phyloP scores from a whole-genome alignment of 2,113 vertebrate species.

The Emydocephalus ijimae region DNA sequence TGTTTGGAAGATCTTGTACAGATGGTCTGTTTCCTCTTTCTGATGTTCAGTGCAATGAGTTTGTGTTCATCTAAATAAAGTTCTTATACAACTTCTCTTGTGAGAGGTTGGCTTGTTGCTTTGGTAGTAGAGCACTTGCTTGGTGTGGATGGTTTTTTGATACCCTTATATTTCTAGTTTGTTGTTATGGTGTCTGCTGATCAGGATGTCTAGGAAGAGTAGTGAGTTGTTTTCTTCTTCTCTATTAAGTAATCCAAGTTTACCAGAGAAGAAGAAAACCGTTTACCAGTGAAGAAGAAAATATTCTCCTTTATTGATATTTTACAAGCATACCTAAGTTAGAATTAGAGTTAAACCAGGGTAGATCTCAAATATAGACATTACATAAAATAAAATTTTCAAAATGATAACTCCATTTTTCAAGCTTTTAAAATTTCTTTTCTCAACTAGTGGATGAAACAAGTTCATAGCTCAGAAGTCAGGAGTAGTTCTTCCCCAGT shows the following conservation, averaged over 20 bases:
- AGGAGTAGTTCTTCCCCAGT: not conserved
- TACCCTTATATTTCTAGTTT: not conserved
- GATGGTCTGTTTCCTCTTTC: not conserved
- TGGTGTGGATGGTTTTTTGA: not conserved
- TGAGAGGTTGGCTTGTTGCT: too few relatives aligned
- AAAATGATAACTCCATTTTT: not conserved
- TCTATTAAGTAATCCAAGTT: not conserved
- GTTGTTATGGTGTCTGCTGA: not conserved
- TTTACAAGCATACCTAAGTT: not conserved
- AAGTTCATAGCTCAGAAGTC: not conserved
- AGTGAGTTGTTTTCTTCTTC: not conserved
- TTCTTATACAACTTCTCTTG: not conserved
- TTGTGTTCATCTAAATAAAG: too few relatives aligned
- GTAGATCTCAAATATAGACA: not conserved
- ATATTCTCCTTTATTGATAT: not conserved
- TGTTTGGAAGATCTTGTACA: not conserved
- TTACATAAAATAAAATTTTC: not conserved
- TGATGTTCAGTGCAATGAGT: not conserved
- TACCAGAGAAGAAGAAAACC: not conserved
- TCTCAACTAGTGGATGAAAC: not conserved
- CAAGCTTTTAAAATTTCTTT: not conserved
- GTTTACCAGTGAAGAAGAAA: not conserved
- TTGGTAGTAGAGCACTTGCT: too few relatives aligned
- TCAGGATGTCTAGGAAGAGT: not conserved
- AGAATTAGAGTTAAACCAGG: not conserved